phyloP scores from a whole-genome alignment of 2,888 invertebrate species.

The Augochlorella aurata region DNA sequence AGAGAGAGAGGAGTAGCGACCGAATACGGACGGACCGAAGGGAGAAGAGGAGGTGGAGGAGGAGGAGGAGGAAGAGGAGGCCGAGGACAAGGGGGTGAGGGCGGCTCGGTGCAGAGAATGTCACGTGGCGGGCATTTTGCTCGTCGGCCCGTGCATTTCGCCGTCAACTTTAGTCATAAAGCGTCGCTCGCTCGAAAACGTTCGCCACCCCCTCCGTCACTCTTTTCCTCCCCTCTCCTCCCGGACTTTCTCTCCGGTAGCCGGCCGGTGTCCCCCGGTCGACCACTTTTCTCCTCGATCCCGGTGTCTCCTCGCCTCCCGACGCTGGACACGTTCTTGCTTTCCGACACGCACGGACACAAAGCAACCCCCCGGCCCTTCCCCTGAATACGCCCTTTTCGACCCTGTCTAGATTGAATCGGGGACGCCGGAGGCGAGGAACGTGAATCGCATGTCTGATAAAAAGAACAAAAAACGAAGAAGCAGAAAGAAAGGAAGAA shows the following conservation, averaged over 20 bases:
- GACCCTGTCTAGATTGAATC: conserved; percentile 67
- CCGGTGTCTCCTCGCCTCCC: conserved; percentile 13
- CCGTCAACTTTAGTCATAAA: conserved; percentile 64
- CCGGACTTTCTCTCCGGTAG: neutral
- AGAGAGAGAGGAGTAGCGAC: neutral
- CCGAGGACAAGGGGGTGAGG: neutral
- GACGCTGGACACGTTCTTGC: conserved; percentile 53
- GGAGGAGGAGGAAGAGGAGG: neutral
- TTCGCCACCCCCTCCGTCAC: neutral
- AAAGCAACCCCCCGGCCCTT: conserved; percentile 22
- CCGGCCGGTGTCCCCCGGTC: neutral
- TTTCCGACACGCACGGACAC: conserved; percentile 44
- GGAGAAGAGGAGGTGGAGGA: neutral
- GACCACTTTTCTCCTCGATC: conserved; percentile 7
- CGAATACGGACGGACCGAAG: conserved; percentile 44
- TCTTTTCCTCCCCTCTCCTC: neutral
- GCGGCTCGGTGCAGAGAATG: conserved; percentile 38
- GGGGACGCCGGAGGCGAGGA: conserved; percentile 49
- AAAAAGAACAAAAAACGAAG: neutral
- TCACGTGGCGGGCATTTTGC: conserved; percentile 60
- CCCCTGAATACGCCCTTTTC: conserved; percentile 57
- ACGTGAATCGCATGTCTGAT: conserved; percentile 47
- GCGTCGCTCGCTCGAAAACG: conserved; percentile 17
- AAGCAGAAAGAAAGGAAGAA: neutral
- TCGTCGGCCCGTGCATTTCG: conserved; percentile 56